A percentile compares a stretch with the other conserved stretches of the same genome.
phyloP scores from a whole-genome alignment of 2,888 invertebrate species.

The Tetragonisca angustula region DNA sequence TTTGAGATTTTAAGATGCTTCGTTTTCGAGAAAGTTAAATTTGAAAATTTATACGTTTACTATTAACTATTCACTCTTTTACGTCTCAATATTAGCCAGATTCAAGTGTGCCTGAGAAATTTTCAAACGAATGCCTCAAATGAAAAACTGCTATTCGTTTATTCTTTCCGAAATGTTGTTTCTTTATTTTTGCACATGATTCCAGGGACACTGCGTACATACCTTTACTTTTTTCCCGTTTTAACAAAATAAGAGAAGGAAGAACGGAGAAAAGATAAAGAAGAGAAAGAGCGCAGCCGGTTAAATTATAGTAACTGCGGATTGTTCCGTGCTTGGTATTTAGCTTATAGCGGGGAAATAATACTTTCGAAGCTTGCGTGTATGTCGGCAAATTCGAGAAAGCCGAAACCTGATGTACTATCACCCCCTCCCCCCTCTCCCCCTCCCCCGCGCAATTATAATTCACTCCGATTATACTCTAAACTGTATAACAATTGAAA shows the following conservation, averaged over 20 bases:
- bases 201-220: not conserved
- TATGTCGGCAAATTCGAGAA: constrained; percentile 13
- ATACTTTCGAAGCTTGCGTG: not conserved
- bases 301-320: constrained; percentile 29
- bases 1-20: too few relatives aligned
- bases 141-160: too few relatives aligned
- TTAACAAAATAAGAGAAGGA: not conserved
- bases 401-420: constrained; percentile 24
- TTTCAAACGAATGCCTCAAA: too few relatives aligned
- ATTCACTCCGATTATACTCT: constrained; percentile 39
- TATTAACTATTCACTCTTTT: too few relatives aligned
- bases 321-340: constrained; percentile 1
- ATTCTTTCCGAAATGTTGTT: too few relatives aligned
- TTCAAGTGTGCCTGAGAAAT: too few relatives aligned
- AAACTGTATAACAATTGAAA: constrained; percentile 55
- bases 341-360: constrained; percentile 8
- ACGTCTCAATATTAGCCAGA: too few relatives aligned
- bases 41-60: too few relatives aligned
- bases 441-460: constrained; percentile 22
- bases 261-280: too few relatives aligned
- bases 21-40: too few relatives aligned
- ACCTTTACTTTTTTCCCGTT: not conserved
- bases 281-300: not conserved
- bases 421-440: not conserved
- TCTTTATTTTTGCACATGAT: too few relatives aligned